phyloP scores from a whole-genome alignment of 1,140 invertebrate species.

The Bursaphelenchus mucronatus region DNA sequence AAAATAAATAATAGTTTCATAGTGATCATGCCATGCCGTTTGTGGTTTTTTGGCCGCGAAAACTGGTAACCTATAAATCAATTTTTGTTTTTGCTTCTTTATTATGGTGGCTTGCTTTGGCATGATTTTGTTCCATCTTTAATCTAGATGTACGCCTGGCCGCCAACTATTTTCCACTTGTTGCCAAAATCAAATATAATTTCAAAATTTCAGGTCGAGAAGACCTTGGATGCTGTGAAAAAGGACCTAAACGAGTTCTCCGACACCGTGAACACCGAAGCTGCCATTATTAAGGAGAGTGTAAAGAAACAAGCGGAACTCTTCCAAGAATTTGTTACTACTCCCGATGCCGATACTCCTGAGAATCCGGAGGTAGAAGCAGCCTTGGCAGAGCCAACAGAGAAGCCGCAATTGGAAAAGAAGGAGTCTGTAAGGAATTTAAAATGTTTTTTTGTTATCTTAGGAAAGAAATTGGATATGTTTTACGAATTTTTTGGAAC shows the following conservation, averaged over 20 bases:
- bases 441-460: slow-evolving; percentile 23
- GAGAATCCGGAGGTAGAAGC: slow-evolving; percentile 14
- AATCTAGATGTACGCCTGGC: no score
- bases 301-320: slow-evolving; percentile 49
- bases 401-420: slow-evolving; percentile 20
- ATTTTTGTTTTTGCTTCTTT: no score
- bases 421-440: slow-evolving; percentile 24
- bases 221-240: slow-evolving; percentile 48
- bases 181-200: slow-evolving; percentile 1
- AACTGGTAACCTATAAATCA: no score
- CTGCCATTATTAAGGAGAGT: slow-evolving; percentile 34
- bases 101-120: no score
- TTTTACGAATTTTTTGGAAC: no score
- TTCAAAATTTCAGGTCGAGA: slow-evolving; percentile 40
- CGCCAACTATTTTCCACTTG: background rate
- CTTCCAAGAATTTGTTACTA: slow-evolving; percentile 42
- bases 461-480: background rate
- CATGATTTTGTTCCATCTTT: no score
- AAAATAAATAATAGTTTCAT: no score
- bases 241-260: slow-evolving; percentile 54
- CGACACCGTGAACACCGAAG: slow-evolving; percentile 48
- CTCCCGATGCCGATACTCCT: slow-evolving; percentile 29
- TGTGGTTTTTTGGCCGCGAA: no score
- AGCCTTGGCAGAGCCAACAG: slow-evolving; percentile 16
- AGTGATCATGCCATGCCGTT: no score